Conservation (phyloP, 2,888 invertebrate genomes). For the Anoncus sp. region DNA sequence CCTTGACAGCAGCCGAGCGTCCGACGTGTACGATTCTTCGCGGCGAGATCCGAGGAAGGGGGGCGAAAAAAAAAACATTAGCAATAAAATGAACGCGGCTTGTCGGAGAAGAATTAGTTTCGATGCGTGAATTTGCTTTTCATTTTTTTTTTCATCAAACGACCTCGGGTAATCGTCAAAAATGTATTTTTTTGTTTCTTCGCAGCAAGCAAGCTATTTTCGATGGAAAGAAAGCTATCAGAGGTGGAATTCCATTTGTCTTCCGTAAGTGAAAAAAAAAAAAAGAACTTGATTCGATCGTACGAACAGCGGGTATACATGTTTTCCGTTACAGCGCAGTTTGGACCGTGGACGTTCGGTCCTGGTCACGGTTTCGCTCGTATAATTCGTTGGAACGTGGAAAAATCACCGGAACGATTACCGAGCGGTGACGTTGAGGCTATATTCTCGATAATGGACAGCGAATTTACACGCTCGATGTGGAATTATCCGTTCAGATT, state of each 20-base stretch:
- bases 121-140: no score
- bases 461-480: conserved; percentile 95
- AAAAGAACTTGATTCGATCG: no score
- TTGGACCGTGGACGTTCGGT: conserved; percentile 97
- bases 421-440: conserved; percentile 97
- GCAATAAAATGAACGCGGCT: no score
- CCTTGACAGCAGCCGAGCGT: conserved; percentile 46
- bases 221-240: conserved; percentile 97
- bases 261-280: conserved; percentile 91
- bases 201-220: conserved; percentile 97
- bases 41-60: no score
- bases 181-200: conserved; percentile 78
- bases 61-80: no score
- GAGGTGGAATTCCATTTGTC: conserved; percentile 98
- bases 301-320: background rate
- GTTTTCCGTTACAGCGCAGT: conserved; percentile 89
- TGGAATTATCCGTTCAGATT: conserved; percentile 98
- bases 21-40: conserved; percentile 59
- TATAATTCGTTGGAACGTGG: conserved; percentile 95
- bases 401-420: conserved; percentile 94
- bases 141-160: no score
- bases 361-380: conserved; percentile 99
- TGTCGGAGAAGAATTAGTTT: no score
- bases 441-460: conserved; percentile 96
- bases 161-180: conserved; percentile 33